Evolutionary conservation across 2,888 invertebrate genomes (phyloP), one percentile per base, ranked within the genome.

Genomic region (Sphecodes monilicornis): DNA sequence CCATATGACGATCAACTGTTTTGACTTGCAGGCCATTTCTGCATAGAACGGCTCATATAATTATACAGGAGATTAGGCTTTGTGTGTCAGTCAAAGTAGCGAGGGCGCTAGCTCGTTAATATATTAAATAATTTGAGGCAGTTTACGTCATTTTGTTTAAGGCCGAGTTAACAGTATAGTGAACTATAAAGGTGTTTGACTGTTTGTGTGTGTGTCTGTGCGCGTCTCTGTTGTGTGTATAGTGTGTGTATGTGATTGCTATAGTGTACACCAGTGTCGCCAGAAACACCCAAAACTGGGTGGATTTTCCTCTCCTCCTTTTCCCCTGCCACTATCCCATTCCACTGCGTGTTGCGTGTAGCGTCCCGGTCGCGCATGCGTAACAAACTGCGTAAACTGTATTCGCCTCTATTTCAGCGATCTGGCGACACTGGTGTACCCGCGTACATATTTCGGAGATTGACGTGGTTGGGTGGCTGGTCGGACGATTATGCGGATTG

Each of bases 131-230:
- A 85, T 90, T 89, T 90, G 90, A 90, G 90, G 90, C 90, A 90
- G 91, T 90, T 90, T 91, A 90, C 88, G 90, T 90, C 89, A 84
- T 87, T 89, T 88, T 82, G 77, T 90, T 90, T 90, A 90, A 90
- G 90, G 90, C 90, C 90, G 90, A 90, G 90, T 90, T 88, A 90
- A 89, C 76, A 86, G 85, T 50, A 50, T 90, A 90, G 87, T 90
- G 89, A 90, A 90, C 90, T 88, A 87, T 90, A 86, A 80, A 80
- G 78, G 69, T 80, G 82, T 84, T 41, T 72, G 64, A 60, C 60
- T 74, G 73, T 80, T 71, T 54, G 46, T 70, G 66, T 78, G 46
- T 29, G 36, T 26, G 4, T n/a, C n/a, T 11, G 11, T 29, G 60
- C 16, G 11, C 13, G 6, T 29, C 18, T 32, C 8, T 32, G 32